Evolutionary conservation across 92 coral and sea anemone genomes (phyloP).

Genomic region (Heliopora coerulea): DNA sequence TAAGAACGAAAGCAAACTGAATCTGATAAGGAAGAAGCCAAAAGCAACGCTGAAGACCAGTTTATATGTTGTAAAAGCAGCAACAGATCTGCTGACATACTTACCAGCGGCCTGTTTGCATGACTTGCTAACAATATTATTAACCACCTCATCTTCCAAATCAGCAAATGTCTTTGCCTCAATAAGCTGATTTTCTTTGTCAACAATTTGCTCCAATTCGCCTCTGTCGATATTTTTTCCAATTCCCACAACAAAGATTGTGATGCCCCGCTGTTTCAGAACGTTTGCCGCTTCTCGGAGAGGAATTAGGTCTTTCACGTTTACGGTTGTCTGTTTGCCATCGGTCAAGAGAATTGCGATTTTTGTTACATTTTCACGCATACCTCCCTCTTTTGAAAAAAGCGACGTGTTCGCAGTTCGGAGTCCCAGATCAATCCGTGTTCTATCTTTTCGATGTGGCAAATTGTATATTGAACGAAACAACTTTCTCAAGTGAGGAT

Average conservation of each 20-base stretch:
- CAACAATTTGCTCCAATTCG: conserved; percentile 9
- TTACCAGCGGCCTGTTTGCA: conserved; percentile 29
- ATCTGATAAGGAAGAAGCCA: too few relatives aligned
- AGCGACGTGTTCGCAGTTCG: conserved; percentile 6
- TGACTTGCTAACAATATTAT: conserved; percentile 1
- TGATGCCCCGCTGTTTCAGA: conserved; percentile 19
- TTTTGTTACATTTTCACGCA: conserved; percentile 22
- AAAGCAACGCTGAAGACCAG: too few relatives aligned
- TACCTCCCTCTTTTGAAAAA: conserved; percentile 15
- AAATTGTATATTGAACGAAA: conserved; percentile 2
- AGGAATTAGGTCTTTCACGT: conserved; percentile 20
- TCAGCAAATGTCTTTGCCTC: conserved; percentile 4
- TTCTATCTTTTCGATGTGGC: conserved; percentile 13
- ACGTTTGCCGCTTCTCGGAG: conserved; percentile 15
- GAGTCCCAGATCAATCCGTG: conserved; percentile 36
- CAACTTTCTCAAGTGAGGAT: not conserved
- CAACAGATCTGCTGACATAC: not conserved
- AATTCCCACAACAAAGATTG: conserved; percentile 20
- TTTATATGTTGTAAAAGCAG: too few relatives aligned
- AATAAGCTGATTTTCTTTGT: not conserved
- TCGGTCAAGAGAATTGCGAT: conserved; percentile 31
- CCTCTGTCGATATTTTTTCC: not conserved
- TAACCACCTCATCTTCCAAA: conserved; percentile 8
- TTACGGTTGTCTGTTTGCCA: conserved; percentile 11
- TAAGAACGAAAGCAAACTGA: too few relatives aligned